These are phyloP conservation scores for Drosophila guanche DNA, from an alignment of 1,140 invertebrate species.

Conservation along the genomic window DNA sequence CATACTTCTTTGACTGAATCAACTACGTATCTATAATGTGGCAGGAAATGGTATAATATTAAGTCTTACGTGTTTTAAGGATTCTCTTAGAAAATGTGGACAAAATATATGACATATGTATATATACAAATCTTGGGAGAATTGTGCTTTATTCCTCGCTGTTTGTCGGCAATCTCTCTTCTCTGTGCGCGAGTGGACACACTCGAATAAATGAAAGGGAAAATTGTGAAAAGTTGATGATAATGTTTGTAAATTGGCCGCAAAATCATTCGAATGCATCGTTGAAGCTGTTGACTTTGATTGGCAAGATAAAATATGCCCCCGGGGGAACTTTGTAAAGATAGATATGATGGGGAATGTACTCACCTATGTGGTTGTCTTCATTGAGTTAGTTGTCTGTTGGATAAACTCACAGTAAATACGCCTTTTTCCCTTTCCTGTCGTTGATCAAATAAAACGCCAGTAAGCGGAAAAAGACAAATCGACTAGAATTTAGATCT, in stretches of 20 bases:
- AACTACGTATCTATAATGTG: too few relatives aligned
- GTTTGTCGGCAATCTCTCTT: too few relatives aligned
- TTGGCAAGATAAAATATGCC: constrained; percentile 23
- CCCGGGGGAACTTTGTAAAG: neutral
- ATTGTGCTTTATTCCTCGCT: too few relatives aligned
- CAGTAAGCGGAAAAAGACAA: constrained; percentile 84
- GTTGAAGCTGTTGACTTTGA: constrained; percentile 45
- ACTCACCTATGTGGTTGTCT: constrained; percentile 39
- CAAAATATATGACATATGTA: too few relatives aligned
- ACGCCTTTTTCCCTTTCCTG: constrained; percentile 83
- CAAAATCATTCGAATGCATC: constrained; percentile 49
- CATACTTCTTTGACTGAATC: too few relatives aligned
- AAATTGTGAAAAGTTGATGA: constrained; percentile 9
- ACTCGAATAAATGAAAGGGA: constrained; percentile 8
- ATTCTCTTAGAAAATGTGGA: too few relatives aligned
- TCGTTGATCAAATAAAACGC: constrained; percentile 76
- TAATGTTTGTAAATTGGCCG: constrained; percentile 42
- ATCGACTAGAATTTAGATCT: constrained; percentile 77
- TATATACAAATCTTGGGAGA: too few relatives aligned
- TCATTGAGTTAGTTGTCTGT: constrained; percentile 8
- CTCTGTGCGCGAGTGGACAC: neutral
- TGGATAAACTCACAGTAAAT: constrained; percentile 80
- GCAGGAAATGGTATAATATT: too few relatives aligned
- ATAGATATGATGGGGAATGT: neutral
- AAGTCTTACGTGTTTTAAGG: too few relatives aligned